Evolutionary conservation across 2,888 invertebrate genomes (phyloP).

Genomic region (Muschampia plurimacula): DNA sequence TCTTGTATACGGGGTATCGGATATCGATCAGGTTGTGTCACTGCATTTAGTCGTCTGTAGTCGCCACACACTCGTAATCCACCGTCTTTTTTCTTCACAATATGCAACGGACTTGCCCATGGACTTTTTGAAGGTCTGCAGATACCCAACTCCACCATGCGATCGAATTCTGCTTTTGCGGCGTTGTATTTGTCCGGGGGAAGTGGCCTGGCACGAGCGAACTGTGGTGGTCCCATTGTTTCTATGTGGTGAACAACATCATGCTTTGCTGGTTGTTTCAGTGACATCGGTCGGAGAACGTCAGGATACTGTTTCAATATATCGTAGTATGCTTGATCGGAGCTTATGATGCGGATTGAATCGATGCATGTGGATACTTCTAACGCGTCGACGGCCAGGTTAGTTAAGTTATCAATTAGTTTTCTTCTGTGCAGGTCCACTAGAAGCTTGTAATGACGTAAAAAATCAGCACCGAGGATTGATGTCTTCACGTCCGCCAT

Average conservation of each 20-base stretch:
- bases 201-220: slow-evolving; percentile 26
- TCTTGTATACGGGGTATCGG: not conserved
- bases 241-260: slow-evolving; percentile 39
- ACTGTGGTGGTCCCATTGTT: slow-evolving; percentile 35
- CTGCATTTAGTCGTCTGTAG: not conserved
- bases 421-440: too few species aligned
- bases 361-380: too few species aligned
- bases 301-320: slow-evolving; percentile 23
- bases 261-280: slow-evolving; percentile 34
- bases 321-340: slow-evolving; percentile 11
- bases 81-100: slow-evolving; percentile 49
- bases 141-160: slow-evolving; percentile 42
- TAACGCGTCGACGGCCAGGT: too few species aligned
- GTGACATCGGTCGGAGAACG: slow-evolving; percentile 18
- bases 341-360: not conserved
- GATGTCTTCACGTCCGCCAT: too few species aligned
- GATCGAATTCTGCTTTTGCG: slow-evolving; percentile 35
- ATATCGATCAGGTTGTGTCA: not conserved
- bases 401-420: too few species aligned
- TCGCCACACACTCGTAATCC: not conserved
- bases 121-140: slow-evolving; percentile 42
- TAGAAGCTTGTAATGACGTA: too few species aligned
- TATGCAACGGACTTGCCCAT: slow-evolving; percentile 49
- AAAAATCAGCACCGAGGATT: too few species aligned
- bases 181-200: slow-evolving; percentile 34